Base-by-base conservation (phyloP, 2,113 vertebrate genomes). In the Elephantulus edwardii region DNA sequence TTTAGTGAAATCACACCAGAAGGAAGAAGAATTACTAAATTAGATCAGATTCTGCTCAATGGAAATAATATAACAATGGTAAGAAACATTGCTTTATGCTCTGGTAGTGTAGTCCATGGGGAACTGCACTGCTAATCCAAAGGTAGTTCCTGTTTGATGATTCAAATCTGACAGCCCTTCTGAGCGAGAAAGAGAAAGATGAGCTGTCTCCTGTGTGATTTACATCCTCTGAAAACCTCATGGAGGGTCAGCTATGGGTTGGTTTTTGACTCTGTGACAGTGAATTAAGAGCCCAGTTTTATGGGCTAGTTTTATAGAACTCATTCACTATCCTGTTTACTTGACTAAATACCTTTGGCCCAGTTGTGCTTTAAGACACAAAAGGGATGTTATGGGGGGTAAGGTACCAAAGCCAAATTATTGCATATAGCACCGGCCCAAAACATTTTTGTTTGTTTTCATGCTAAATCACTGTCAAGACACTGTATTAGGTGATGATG, bases 31-130 rank as follows among this genome's bases (percentile, higher is more conserved):
- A 99, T 99, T 95, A 99, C 99, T 86, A 99, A 99, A 95, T 97
- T 99, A 91, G 99, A 99, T 97, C 99, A 99, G 97, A 99, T 99
- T 96, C 98, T 99, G 81, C 98, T 99, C 48, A 99, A 99, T 80
- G 99, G 99, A 96, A 99, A 99, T 92, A 99, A 99, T 96, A 99
- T 99, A 97, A 99, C 99, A 40, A 99, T 99, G 99, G 99, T 99
- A 96, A 94, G 97, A 96, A 6, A 2, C 6, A 48, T 64, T 66
- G 33, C 22, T 46, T n/a, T n/a, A n/a, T n/a, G n/a, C n/a, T n/a
- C n/a, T n/a, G n/a, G n/a, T n/a, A n/a, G n/a, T n/a, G n/a, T n/a
- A n/a, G n/a, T n/a, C n/a, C n/a, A n/a, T n/a, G n/a, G n/a, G n/a
- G n/a, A n/a, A n/a, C n/a, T n/a, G n/a, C n/a, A n/a, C n/a, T n/a